Evolutionary conservation across 1,140 invertebrate species (phyloP).

Genomic region (Pollicipes pollicipes): DNA sequence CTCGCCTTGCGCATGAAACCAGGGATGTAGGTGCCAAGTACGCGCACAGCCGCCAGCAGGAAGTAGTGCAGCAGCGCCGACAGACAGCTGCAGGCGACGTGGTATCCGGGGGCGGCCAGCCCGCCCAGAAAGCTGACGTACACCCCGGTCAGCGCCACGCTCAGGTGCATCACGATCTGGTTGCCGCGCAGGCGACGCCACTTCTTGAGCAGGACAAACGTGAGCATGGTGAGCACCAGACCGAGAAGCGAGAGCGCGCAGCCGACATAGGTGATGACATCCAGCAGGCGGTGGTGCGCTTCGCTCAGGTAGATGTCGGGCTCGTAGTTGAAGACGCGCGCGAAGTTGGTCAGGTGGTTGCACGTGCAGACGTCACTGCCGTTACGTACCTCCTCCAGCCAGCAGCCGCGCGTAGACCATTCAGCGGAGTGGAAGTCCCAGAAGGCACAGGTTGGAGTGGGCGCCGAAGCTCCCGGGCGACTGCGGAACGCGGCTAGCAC

Average conservation of each 20-base stretch:
- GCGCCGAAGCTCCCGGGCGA: not conserved
- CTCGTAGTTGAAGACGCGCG: conserved; percentile 19
- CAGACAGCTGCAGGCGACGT: conserved; percentile 19
- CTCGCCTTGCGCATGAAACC: conserved; percentile 27
- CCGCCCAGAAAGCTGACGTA: conserved; percentile 19
- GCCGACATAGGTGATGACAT: conserved; percentile 20
- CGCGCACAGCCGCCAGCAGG: conserved; percentile 29
- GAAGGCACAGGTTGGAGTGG: not conserved
- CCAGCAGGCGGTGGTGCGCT: conserved; percentile 14
- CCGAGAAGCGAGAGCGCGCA: conserved; percentile 19
- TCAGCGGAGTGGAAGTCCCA: not conserved
- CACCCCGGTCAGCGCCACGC: conserved; percentile 19
- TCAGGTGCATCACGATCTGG: conserved; percentile 21
- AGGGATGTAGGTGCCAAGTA: conserved; percentile 29
- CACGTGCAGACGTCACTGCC: conserved; percentile 16
- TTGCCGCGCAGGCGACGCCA: conserved; percentile 20
- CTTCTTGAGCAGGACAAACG: conserved; percentile 20
- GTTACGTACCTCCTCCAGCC: not conserved
- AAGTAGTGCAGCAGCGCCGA: conserved; percentile 30
- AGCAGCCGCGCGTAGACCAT: not conserved
- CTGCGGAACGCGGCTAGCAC: not conserved
- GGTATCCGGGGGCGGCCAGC: conserved; percentile 15
- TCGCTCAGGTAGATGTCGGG: conserved; percentile 8
- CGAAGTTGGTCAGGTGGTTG: conserved; percentile 19
- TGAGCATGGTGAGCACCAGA: conserved; percentile 19